A percentile compares a stretch with the other conserved stretches of the same genome.
phyloP scores from a whole-genome alignment of 1,140 invertebrate genomes.

The Melanaphis sacchari region DNA sequence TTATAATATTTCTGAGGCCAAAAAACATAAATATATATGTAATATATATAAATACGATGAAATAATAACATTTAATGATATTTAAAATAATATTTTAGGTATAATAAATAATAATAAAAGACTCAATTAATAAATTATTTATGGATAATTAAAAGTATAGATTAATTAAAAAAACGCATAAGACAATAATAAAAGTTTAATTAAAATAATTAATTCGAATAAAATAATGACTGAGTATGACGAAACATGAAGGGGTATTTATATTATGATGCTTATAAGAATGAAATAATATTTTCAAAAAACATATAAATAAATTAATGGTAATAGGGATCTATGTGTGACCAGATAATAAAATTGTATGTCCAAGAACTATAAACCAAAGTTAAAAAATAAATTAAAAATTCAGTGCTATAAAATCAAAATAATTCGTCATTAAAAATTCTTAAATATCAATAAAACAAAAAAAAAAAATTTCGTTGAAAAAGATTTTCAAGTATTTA shows the following conservation, averaged over 20 bases:
- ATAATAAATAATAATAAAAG: not conserved
- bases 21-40: not conserved
- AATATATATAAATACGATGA: not conserved
- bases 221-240: not conserved
- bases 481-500: not conserved
- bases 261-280: not conserved
- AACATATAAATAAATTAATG: not conserved
- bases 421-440: not conserved
- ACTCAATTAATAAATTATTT: not conserved
- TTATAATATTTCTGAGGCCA: not conserved
- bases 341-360: no score
- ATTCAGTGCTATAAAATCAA: not conserved
- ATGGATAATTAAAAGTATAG: not conserved
- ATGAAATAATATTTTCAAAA: not conserved
- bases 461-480: not conserved
- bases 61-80: no score
- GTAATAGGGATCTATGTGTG: not conserved
- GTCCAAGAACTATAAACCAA: no score
- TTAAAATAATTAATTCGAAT: not conserved
- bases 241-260: not conserved
- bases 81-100: not conserved
- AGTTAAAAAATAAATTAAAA: not conserved
- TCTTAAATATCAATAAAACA: not conserved
- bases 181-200: not conserved
- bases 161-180: not conserved